Evolutionary conservation across 1,140 invertebrate genomes (phyloP), one percentile per base, ranked within the genome.

Genomic region (Sitobion miscanthi): DNA sequence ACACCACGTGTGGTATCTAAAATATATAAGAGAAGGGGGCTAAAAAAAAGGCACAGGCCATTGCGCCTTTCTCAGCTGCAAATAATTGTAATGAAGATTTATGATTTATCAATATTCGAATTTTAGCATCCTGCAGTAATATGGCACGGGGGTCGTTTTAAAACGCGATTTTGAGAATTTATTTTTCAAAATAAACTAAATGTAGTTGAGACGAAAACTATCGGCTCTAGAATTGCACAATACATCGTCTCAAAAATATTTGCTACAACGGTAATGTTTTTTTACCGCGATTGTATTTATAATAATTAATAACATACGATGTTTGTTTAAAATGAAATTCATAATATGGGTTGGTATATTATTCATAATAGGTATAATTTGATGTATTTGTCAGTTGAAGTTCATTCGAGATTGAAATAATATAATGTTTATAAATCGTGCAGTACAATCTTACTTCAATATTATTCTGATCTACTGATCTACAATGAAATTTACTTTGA

Each of bases 31-130:
- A 1, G n/a, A 17, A 77, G 4, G 62, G 30, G 62, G 62, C 62
- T 77, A 77, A 77, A 77, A 77, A 57, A 77, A 69, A 69, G 14
- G 4, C 62, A 77, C 30, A 77, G n/a, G 0, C 62, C n/a, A 35
- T 77, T 77, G 62, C 62, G 30, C n/a, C n/a, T 77, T 77, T 77
- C n/a, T 77, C 62, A n/a, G n/a, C 62, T 77, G 62, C 62, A 77
- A 77, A 77, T 77, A 77, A 77, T 77, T 77, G 30, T 77, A 35
- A 77, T 77, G 14, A 77, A 77, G 62, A 77, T 77, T 77, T 77
- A 77, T 77, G 62, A 77, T 77, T 77, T 77, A n/a, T 35, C n/a
- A n/a, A 77, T n/a, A 77, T n/a, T 77, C 62, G 62, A n/a, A 77
- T 77, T 77, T n/a, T 35, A 77, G 30, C 30, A 77, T 5, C 4